Evolutionary conservation across 2,888 invertebrate species (phyloP).

Genomic region (Volucella bombylans): DNA sequence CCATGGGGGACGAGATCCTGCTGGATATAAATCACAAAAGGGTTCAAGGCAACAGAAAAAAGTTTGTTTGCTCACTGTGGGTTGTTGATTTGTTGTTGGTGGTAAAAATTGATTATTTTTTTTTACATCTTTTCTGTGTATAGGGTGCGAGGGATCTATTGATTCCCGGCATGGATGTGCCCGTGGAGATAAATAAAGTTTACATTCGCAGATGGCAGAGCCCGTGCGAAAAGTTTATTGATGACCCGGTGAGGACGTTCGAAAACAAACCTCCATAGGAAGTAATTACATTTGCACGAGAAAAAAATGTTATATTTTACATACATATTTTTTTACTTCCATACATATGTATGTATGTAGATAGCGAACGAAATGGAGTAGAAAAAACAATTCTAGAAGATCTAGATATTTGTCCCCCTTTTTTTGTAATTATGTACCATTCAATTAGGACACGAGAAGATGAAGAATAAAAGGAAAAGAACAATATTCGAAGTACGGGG

Average conservation of each 20-base stretch:
- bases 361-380: background rate
- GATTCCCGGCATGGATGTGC: slow-evolving; percentile 47
- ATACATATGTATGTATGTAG: background rate
- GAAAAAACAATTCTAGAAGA: slow-evolving; percentile 20
- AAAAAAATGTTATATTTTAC: background rate
- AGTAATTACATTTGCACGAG: slow-evolving; percentile 45
- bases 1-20: slow-evolving; percentile 11
- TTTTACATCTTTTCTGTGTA: slow-evolving; percentile 2
- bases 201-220: slow-evolving; percentile 29
- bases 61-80: slow-evolving; percentile 30
- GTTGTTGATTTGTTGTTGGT: slow-evolving; percentile 30
- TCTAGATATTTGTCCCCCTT: slow-evolving; percentile 3
- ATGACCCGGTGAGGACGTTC: slow-evolving; percentile 46
- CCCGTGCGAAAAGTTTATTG: slow-evolving; percentile 50
- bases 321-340: too few relatives aligned
- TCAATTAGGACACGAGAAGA: slow-evolving; percentile 31
- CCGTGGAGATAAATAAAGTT: slow-evolving; percentile 29
- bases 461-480: background rate
- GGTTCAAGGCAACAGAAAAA: slow-evolving; percentile 1
- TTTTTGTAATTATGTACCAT: slow-evolving; percentile 41
- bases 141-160: slow-evolving; percentile 32
- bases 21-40: slow-evolving; percentile 45
- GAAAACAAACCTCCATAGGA: slow-evolving; percentile 31
- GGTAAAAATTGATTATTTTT: slow-evolving; percentile 29
- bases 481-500: background rate